Base-by-base conservation (phyloP, 2,888 invertebrate species). In the Sinohyriopsis cumingii region DNA sequence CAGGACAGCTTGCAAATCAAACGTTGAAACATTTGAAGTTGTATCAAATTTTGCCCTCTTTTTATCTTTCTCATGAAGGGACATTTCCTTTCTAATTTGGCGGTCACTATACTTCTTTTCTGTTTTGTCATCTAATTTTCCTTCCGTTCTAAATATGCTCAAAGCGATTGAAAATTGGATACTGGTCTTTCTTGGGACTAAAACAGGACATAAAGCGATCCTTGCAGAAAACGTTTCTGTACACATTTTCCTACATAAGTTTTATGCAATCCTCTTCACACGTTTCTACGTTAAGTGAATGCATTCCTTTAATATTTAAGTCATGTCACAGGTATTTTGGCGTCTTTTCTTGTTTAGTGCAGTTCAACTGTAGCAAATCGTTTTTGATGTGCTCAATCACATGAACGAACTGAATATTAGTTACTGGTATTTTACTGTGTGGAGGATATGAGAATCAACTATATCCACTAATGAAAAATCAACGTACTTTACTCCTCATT, bases 101-200 rank as follows among this genome's bases (percentile, higher is more conserved):
- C 71, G 65, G 22, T 59, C 57, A 20, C 53, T 33, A 63, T 65
- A 70, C 25, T 65, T 54, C 24, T 33, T n/a, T 65, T 70, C 25
- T 22, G 28, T 63, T 57, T 59, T 57, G 3, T 60, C 19, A 60
- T 65, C 55, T 12, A 64, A 25, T 22, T 19, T 73, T 28, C 60
- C 59, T 55, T 45, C 3, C 25, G 69, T 54, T 62, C 56, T 59
- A n/a, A 62, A 62, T 15, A n/a, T 45, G 20, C 28, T 59, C 22
- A 24, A 33, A 67, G 25, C 62, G 19, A 24, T 54, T 63, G 59
- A 69, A 72, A 18, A 53, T 65, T 54, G 63, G 20, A 64, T 66
- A 69, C 33, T 72, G 72, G 56, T 69, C 67, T 64, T 67, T 69
- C n/a, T 69, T 72, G 15, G 72, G 69, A n/a, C 57, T 69, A 19